A percentile compares a stretch with the other conserved stretches of the same genome.
These are phyloP conservation scores for Mormyrus iriodes DNA, from an alignment of 2,113 vertebrate species.

Conservation along the genomic window DNA sequence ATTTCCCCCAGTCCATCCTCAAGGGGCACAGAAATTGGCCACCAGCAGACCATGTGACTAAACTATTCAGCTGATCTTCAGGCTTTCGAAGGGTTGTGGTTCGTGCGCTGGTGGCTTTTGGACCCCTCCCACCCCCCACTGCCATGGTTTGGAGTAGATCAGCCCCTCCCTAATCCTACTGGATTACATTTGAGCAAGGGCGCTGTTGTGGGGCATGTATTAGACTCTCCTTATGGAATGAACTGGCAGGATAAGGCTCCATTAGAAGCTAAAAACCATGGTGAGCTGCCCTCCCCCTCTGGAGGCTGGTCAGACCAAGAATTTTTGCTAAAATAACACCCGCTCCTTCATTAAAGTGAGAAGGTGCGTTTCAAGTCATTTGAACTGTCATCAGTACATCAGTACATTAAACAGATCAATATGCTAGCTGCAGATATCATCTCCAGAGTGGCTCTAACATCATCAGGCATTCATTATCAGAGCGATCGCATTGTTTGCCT, in stretches of 20 bases:
- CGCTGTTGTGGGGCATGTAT: not conserved
- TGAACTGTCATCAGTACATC: not conserved
- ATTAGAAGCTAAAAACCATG: not conserved
- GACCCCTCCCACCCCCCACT: not conserved
- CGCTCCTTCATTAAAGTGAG: not conserved
- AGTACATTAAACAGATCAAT: constrained; percentile 20
- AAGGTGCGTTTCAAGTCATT: constrained; percentile 4
- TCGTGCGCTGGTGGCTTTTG: not conserved
- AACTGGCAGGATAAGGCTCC: not conserved
- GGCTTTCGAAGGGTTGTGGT: not conserved
- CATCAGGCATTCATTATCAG: not conserved
- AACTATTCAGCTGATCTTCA: not conserved
- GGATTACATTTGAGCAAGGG: not conserved
- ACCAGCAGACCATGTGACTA: not conserved
- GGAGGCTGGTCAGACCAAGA: not conserved
- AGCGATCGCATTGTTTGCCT: constrained; percentile 4
- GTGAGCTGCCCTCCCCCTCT: not conserved
- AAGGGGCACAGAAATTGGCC: not conserved
- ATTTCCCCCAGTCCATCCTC: not conserved
- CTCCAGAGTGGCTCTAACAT: not conserved
- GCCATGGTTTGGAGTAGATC: not conserved
- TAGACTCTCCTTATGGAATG: not conserved
- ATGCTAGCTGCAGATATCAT: not conserved
- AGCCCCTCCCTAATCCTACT: not conserved
- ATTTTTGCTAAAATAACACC: not conserved